A percentile compares a stretch with the other conserved stretches of the same genome.
Evolutionary conservation across 2,888 invertebrate species (phyloP).

Genomic region (Sepiola atlantica): DNA sequence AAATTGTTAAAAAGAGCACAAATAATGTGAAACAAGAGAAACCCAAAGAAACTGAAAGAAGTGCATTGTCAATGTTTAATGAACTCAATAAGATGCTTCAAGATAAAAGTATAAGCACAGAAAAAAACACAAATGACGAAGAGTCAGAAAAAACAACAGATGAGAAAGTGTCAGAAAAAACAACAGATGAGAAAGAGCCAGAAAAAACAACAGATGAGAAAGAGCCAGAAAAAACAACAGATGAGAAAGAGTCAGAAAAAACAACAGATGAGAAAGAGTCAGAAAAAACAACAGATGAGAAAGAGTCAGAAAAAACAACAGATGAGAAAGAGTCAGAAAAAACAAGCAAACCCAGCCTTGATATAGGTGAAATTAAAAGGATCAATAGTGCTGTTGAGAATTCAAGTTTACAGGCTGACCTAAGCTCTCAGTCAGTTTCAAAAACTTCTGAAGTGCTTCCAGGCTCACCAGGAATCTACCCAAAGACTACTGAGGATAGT

Average conservation of each 20-base stretch:
- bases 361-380: not conserved
- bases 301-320: not conserved
- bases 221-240: too few relatives aligned
- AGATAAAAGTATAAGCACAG: not conserved
- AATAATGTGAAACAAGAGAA: not conserved
- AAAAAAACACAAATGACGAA: not conserved
- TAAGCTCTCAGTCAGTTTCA: not conserved
- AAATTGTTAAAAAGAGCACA: not conserved
- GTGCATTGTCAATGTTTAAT: not conserved
- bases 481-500: not conserved
- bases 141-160: not conserved
- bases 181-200: too few relatives aligned
- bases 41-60: not conserved
- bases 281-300: not conserved
- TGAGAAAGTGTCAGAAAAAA: not conserved
- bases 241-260: too few relatives aligned
- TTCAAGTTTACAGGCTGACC: not conserved
- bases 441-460: not conserved
- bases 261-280: too few relatives aligned
- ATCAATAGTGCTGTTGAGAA: not conserved
- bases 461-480: not conserved
- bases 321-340: not conserved
- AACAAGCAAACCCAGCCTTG: not conserved
- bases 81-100: not conserved
- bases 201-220: too few relatives aligned